These are phyloP conservation scores for Rhyacichthys aspro DNA, from an alignment of 2,797 vertebrate genomes.

Conservation along the genomic window DNA sequence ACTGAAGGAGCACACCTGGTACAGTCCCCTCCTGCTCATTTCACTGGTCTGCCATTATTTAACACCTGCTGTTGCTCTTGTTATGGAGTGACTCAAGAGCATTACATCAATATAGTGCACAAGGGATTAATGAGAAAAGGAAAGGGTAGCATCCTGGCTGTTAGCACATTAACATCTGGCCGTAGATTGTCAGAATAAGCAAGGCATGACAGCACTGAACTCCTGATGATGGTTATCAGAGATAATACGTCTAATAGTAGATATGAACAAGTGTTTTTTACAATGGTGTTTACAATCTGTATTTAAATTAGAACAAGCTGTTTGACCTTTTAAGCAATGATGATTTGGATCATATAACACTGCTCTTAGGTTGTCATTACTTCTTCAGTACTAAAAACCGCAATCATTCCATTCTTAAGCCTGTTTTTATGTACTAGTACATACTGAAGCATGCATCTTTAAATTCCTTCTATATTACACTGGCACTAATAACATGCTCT, in stretches of 20 bases:
- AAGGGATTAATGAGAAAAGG: conserved; percentile 73
- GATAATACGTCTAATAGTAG: conserved; percentile 38
- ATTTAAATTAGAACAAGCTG: conserved; percentile 32
- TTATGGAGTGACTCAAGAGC: conserved; percentile 71
- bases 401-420: conserved; percentile 32
- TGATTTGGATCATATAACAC: background rate
- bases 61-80: conserved; percentile 74
- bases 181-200: conserved; percentile 54
- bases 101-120: conserved; percentile 67
- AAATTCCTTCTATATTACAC: conserved; percentile 59
- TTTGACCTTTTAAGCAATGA: conserved; percentile 20
- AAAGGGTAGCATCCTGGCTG: conserved; percentile 61
- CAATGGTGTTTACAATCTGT: conserved; percentile 44
- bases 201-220: conserved; percentile 59
- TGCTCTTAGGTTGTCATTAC: conserved; percentile 15
- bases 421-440: conserved; percentile 31
- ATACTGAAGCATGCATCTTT: conserved; percentile 49
- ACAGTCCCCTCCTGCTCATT: conserved; percentile 50
- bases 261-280: conserved; percentile 39
- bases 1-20: conserved; percentile 81
- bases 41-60: conserved; percentile 69
- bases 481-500: conserved; percentile 43
- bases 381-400: conserved; percentile 11
- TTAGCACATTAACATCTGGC: conserved; percentile 73
- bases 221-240: conserved; percentile 77